These are phyloP conservation scores for Eupithecia vulgata DNA, from an alignment of 2,888 invertebrate species.

Conservation along the genomic window DNA sequence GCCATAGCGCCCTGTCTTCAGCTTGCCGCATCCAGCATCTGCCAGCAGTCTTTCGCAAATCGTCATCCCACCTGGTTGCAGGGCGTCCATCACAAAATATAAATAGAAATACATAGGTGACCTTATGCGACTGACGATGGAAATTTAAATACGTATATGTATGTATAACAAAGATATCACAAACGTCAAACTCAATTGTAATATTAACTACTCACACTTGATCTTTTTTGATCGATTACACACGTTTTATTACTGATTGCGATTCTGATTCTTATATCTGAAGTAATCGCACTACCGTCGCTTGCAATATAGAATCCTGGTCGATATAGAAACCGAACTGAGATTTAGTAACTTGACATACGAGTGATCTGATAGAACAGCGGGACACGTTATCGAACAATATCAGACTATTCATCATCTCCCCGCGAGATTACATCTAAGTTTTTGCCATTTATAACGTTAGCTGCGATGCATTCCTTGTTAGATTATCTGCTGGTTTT, in stretches of 20 bases:
- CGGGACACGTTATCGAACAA: not conserved
- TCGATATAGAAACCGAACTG: not conserved
- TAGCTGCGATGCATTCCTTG: conserved; percentile 50
- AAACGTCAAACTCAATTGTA: not conserved
- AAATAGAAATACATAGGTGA: not conserved
- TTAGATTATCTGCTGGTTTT: conserved; percentile 43
- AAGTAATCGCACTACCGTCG: not conserved
- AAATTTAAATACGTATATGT: no score
- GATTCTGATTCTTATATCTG: not conserved
- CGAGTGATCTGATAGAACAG: not conserved
- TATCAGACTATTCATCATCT: conserved; percentile 57
- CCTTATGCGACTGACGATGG: not conserved
- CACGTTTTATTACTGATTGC: not conserved
- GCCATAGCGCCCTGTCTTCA: no score
- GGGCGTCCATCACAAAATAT: no score
- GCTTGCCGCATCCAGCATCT: no score
- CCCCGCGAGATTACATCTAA: conserved; percentile 56
- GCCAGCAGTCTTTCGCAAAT: no score
- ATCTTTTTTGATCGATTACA: not conserved
- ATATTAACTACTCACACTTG: not conserved
- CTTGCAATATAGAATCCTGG: not conserved
- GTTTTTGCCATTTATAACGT: conserved; percentile 56
- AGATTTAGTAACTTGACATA: not conserved
- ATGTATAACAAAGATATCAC: not conserved
- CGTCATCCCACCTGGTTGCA: no score